A percentile compares a stretch with the other conserved stretches of the same genome.
phyloP scores from a whole-genome alignment of 2,113 vertebrate genomes.

The Serilophus lunatus region DNA sequence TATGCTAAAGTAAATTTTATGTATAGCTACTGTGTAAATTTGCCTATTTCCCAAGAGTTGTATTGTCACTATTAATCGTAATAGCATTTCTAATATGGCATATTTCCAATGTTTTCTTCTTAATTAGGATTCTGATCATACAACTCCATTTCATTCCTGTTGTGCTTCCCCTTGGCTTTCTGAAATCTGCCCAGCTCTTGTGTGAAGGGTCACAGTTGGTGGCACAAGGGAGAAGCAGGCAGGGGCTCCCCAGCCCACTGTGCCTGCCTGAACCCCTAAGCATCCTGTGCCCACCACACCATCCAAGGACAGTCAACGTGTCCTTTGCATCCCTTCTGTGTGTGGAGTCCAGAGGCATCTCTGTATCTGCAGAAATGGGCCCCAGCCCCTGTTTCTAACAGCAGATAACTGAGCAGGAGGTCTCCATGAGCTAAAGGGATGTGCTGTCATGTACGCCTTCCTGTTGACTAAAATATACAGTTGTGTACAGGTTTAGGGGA shows the following conservation, averaged over 20 bases:
- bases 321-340: neutral
- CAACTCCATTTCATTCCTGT: neutral
- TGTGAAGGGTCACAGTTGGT: neutral
- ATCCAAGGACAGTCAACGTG: neutral
- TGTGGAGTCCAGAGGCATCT: neutral
- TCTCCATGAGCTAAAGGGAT: neutral
- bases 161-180: conserved; percentile 8
- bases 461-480: neutral
- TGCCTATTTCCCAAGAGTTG: conserved; percentile 61
- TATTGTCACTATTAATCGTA: conserved; percentile 68
- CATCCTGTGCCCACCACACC: neutral
- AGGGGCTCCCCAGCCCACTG: neutral
- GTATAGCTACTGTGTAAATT: conserved; percentile 70
- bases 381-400: neutral
- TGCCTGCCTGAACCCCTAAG: neutral
- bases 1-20: conserved; percentile 66
- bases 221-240: neutral
- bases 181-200: neutral
- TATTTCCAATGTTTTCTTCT: conserved; percentile 67
- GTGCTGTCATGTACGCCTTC: rapidly evolving
- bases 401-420: rapidly evolving
- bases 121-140: conserved; percentile 67
- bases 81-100: conserved; percentile 65
- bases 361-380: neutral
- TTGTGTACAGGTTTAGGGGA: neutral